Evolutionary conservation across 2,113 vertebrate species (phyloP).

Genomic region (Shinisaurus crocodilurus): DNA sequence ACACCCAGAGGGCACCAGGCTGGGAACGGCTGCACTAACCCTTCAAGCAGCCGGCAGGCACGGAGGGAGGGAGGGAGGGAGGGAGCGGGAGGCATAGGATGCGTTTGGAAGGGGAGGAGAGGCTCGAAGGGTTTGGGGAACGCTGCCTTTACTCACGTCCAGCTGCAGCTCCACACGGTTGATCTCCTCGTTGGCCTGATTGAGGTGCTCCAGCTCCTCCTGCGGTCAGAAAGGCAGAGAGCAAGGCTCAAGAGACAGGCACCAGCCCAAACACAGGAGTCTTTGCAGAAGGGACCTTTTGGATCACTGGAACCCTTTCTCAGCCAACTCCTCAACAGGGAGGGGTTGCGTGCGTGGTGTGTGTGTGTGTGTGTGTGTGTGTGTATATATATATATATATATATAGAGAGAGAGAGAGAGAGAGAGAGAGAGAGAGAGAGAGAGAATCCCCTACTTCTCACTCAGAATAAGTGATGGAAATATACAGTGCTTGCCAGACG

Average conservation of each 20-base stretch:
- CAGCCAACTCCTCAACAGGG: neutral
- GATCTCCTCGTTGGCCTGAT: slow-evolving; percentile 92
- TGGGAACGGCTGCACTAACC: too few relatives aligned
- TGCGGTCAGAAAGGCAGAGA: slow-evolving; percentile 55
- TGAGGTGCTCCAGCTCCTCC: slow-evolving; percentile 92
- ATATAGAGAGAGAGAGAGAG: too few relatives aligned
- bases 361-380: too few relatives aligned
- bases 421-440: neutral
- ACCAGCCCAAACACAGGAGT: neutral
- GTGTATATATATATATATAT: neutral
- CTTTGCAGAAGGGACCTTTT: neutral
- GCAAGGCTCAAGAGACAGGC: neutral
- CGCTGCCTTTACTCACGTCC: slow-evolving; percentile 80
- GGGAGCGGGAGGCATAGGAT: neutral
- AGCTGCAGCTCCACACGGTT: slow-evolving; percentile 90
- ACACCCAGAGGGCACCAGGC: too few relatives aligned
- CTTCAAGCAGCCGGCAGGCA: neutral
- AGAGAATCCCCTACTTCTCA: neutral
- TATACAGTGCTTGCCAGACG: neutral
- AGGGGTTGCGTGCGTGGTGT: neutral
- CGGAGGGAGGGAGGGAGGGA: too few relatives aligned
- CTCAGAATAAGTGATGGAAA: neutral
- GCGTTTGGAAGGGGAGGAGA: neutral
- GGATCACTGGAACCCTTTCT: neutral
- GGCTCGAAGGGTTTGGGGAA: neutral